Base-by-base conservation (phyloP, 1,140 invertebrate species). In the Euwallacea similis region DNA sequence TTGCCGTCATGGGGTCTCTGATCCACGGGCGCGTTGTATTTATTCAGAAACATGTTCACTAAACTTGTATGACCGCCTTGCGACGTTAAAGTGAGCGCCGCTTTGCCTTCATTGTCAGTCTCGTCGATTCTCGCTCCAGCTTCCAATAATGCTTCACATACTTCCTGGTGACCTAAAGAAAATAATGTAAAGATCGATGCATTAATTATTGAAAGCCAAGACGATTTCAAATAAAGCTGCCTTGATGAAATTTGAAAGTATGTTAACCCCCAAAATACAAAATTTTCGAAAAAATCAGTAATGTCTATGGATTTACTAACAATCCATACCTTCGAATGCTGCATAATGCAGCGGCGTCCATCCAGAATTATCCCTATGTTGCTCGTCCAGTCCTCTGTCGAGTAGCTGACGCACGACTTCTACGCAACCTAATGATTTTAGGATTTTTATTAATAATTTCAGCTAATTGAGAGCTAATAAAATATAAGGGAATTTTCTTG, bases 311-410 rank as follows among this genome's bases (percentile, higher is more conserved):
- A 33, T 33, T 33, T 33, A 33, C 21, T 33, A 33, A 33, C 21
- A 33, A 33, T 33, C 21, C 1, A 33, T 33, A 81, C 94, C 95
- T 84, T 98, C 95, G 78, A 96, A 96, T 16, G 95, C 93, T 7
- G 95, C 91, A 76, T 93, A 96, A 80, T 98, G 96, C 42, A 98
- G 80, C 2, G 95, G 95, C 6, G 95, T 96, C 95, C 94, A 97
- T 0, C 96, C 95, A 0, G 93, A 92, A 84, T 95, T 95, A 76
- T 95, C 94, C 42, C 93, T 84, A 78, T 96, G 94, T 70, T 94
- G 92, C 78, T 96, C 94, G 79, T 96, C 96, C 46, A 98, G 82
- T 1, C 96, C 92, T 74, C 95, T 86, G 77, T 97, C 94, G 3
- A 98, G 84, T 13, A 98, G 85, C 76, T 94, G 91, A 50, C 92